Evolutionary conservation across 2,113 vertebrate species (phyloP).

Genomic region (Melanotaenia duboulayi): DNA sequence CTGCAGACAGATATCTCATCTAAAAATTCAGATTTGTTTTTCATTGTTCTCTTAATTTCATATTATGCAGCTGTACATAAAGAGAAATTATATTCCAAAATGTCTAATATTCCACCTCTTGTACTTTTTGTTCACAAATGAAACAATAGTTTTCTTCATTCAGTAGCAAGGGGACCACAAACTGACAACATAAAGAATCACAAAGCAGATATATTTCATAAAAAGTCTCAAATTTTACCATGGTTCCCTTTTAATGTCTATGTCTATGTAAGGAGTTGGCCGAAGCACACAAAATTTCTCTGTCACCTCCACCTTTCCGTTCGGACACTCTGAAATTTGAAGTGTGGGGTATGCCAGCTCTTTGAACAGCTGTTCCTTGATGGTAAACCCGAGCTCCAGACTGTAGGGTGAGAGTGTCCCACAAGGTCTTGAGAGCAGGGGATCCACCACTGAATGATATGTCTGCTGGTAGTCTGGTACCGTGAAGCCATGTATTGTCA

Average conservation of each 20-base stretch:
- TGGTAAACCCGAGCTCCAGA: conserved; percentile 73
- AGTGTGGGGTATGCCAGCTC: conserved; percentile 70
- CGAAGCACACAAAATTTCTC: conserved; percentile 76
- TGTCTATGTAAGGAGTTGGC: conserved; percentile 61
- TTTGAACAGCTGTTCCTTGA: conserved; percentile 78
- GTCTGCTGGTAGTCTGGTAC: conserved; percentile 67
- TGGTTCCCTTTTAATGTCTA: conserved; percentile 49
- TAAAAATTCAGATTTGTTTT: neutral
- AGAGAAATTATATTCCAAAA: conserved; percentile 10
- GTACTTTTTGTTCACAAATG: conserved; percentile 1
- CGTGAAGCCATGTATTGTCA: conserved; percentile 77
- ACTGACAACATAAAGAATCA: neutral
- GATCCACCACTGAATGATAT: conserved; percentile 78
- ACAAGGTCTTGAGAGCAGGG: conserved; percentile 61
- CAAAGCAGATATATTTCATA: neutral
- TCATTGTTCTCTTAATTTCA: neutral
- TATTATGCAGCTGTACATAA: neutral
- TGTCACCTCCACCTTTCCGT: conserved; percentile 59
- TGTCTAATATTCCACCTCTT: neutral
- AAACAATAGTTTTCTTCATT: neutral
- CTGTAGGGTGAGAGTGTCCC: conserved; percentile 69
- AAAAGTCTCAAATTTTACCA: conserved; percentile 11
- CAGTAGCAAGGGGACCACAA: neutral
- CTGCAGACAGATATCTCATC: no score
- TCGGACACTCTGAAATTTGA: conserved; percentile 51